These are phyloP conservation scores for Chlorospingus flavigularis DNA, from an alignment of 2,797 vertebrate species.

Conservation along the genomic window DNA sequence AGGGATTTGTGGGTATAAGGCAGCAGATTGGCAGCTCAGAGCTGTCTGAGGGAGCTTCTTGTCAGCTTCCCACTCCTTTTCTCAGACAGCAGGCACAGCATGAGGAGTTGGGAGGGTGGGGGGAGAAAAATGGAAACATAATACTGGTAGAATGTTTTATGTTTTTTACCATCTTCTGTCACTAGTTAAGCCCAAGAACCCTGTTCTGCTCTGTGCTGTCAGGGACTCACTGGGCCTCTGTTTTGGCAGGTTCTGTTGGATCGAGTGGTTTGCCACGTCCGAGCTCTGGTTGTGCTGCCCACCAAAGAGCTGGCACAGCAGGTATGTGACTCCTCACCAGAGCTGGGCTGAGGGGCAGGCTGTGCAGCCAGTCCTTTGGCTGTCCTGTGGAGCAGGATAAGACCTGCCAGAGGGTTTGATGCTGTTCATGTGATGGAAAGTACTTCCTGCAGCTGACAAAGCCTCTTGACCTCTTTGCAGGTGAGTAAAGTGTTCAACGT, in stretches of 20 bases:
- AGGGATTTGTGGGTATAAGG: background rate
- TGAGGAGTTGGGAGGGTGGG: background rate
- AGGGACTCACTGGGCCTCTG: background rate
- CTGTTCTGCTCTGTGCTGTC: background rate
- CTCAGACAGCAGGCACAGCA: background rate
- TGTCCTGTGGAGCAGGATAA: background rate
- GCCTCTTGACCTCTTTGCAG: constrained; percentile 62
- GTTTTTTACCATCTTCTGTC: background rate
- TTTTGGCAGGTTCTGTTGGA: constrained; percentile 80
- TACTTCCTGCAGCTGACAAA: background rate
- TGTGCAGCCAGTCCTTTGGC: background rate
- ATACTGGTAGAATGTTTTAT: background rate
- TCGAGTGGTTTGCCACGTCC: constrained; percentile 85
- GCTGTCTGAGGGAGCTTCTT: background rate
- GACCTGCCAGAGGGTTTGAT: background rate
- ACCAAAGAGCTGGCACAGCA: constrained; percentile 97
- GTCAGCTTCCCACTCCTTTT: background rate
- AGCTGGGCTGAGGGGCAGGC: background rate
- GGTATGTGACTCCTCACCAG: constrained; percentile 67
- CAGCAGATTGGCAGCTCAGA: background rate
- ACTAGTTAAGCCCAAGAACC: background rate
- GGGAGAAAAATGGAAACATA: background rate
- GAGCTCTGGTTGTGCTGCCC: constrained; percentile 88
- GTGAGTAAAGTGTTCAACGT: constrained; percentile 88
- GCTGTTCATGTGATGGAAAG: background rate